Evolutionary conservation across 1,140 invertebrate species (phyloP), one percentile per base, ranked within the genome.

Genomic region (Holotrichia oblita): DNA sequence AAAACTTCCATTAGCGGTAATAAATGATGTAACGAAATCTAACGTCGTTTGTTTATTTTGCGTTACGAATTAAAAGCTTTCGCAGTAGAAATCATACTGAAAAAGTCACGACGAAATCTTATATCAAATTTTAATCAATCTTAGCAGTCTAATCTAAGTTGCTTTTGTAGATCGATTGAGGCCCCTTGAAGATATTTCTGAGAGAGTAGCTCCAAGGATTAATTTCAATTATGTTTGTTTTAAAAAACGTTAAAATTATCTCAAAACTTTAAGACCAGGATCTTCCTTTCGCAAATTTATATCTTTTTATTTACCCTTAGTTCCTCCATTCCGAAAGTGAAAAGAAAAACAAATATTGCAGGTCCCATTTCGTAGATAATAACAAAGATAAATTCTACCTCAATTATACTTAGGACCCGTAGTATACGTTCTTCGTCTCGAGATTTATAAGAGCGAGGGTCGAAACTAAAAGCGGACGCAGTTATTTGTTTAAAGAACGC

Each of bases 11-110:
- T 81, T 81, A 81, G 77, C 72, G 76, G 81, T 81, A 79, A 81
- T 81, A 81, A 81, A 81, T 81, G 81, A 79, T 81, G 79, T 80
- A 81, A 81, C 81, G 77, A 81, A 80, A 78, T 81, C 78, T 73
- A n/a, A 78, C 64, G 79, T 79, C 75, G 78, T 77, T 80, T 42
- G 78, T 81, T 76, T 81, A 78, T 79, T 79, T 75, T 79, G 72
- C 41, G 40, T 61, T 48, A 61, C 61, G 73, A 79, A 81, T 81
- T 81, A 80, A 81, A 69, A 69, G 61, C 61, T 69, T 69, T 69
- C 61, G 48, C 14, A 17, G n/a, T n/a, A n/a, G n/a, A n/a, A n/a
- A n/a, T 34, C 27, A 34, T 34, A 34, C 27, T 34, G 27, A 34
- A 34, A 34, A 34, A 34, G 27, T 34, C 27, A 34, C 27, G 27